These are phyloP conservation scores for Bombus vancouverensis DNA, from an alignment of 1,140 invertebrate species.

Conservation along the genomic window DNA sequence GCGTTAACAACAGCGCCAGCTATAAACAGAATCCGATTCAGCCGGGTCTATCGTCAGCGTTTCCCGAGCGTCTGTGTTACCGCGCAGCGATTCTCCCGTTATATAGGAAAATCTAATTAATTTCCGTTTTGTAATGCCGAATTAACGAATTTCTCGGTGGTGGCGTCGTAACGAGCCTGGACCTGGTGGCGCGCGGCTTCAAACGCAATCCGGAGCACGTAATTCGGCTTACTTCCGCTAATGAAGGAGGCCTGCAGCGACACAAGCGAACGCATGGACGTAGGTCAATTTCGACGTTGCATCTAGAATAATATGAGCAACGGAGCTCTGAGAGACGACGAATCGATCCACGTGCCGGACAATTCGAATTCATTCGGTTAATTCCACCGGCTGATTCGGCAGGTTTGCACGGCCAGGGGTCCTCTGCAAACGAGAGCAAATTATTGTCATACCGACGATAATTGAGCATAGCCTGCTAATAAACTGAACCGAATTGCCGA, in stretches of 20 bases:
- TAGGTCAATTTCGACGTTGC: constrained; percentile 31
- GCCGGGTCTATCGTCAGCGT: not conserved
- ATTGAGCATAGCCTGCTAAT: constrained; percentile 69
- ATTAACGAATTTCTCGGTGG: constrained; percentile 15
- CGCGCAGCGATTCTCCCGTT: constrained; percentile 20
- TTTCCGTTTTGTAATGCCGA: constrained; percentile 15
- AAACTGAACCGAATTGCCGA: constrained; percentile 62
- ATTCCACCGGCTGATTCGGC: constrained; percentile 53
- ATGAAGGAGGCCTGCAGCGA: constrained; percentile 40
- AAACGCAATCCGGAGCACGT: constrained; percentile 27
- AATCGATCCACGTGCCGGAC: constrained; percentile 52
- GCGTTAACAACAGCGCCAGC: not conserved
- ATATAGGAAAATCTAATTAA: constrained; percentile 1
- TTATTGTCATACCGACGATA: constrained; percentile 71
- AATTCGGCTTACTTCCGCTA: constrained; percentile 61
- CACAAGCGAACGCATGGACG: not conserved
- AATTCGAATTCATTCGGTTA: constrained; percentile 62
- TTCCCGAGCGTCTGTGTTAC: constrained; percentile 19
- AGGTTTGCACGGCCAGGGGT: not conserved
- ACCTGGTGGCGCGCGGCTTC: too few relatives aligned
- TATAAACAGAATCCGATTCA: constrained; percentile 11
- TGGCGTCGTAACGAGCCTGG: too few relatives aligned
- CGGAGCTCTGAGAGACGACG: not conserved
- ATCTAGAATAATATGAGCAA: constrained; percentile 46
- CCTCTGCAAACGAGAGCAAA: constrained; percentile 59